Evolutionary conservation across 2,888 invertebrate species (phyloP).

Genomic region (Drosophila pseudotalamancana): DNA sequence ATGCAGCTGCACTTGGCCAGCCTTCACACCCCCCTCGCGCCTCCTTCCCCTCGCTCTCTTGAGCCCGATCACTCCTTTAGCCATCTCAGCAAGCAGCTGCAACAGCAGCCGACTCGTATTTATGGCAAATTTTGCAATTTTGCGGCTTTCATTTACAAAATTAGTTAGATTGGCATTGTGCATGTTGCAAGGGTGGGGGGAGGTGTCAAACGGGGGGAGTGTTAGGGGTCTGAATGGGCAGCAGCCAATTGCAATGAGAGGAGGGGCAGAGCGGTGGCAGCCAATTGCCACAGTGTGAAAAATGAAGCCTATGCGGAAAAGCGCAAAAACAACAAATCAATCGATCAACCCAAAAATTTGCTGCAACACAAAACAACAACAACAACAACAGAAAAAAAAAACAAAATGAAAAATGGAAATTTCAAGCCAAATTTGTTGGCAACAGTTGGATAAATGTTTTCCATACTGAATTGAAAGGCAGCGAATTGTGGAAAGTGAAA

Average conservation of each 20-base stretch:
- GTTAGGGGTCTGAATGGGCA: background rate
- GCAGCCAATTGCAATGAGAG: too few species aligned
- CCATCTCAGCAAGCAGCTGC: conserved; percentile 32
- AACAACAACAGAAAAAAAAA: background rate
- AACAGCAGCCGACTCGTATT: conserved; percentile 56
- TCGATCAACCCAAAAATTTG: conserved; percentile 38
- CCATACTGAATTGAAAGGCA: conserved; percentile 22
- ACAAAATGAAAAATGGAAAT: conserved; percentile 18
- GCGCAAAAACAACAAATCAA: conserved; percentile 55
- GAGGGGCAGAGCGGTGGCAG: conserved; percentile 9
- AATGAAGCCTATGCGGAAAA: conserved; percentile 50
- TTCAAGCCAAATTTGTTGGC: conserved; percentile 23
- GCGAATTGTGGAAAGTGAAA: conserved; percentile 10
- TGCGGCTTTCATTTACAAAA: conserved; percentile 73
- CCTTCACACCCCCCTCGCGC: background rate
- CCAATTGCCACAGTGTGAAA: conserved; percentile 55
- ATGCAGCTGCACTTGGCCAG: conserved; percentile 66
- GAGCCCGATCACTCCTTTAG: too few species aligned
- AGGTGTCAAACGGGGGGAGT: background rate
- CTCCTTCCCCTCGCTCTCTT: background rate
- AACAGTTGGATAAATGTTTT: conserved; percentile 41
- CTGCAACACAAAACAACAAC: conserved; percentile 22
- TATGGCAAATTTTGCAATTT: conserved; percentile 71
- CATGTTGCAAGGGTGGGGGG: background rate
- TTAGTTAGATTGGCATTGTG: conserved; percentile 56